A percentile compares a stretch with the other conserved stretches of the same genome.
Evolutionary conservation across 1,140 invertebrate genomes (phyloP).

Genomic region (Agrypnia vestita): DNA sequence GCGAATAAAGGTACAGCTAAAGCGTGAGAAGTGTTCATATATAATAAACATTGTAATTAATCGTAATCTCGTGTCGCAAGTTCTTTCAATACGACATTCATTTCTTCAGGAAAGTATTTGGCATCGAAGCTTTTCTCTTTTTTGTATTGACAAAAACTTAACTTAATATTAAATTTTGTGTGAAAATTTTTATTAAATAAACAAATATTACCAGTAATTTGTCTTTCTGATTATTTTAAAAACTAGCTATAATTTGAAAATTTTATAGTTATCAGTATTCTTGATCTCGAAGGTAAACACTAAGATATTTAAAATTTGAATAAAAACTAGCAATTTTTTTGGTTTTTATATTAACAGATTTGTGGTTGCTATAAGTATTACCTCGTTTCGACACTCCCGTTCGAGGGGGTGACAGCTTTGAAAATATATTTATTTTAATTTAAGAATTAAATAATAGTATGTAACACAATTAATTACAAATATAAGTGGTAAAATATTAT

Average conservation of each 20-base stretch:
- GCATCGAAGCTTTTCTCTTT: slow-evolving; percentile 11
- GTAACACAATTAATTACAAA: too few species aligned
- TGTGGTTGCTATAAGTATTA: neutral
- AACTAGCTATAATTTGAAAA: slow-evolving; percentile 14
- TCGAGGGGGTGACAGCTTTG: too few species aligned
- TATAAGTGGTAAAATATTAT: too few species aligned
- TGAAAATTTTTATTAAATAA: slow-evolving; percentile 45
- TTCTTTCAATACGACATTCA: slow-evolving; percentile 21
- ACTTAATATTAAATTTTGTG: slow-evolving; percentile 35
- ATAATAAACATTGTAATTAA: slow-evolving; percentile 3
- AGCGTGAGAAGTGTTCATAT: slow-evolving; percentile 34
- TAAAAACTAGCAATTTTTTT: neutral
- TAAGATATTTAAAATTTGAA: too few species aligned
- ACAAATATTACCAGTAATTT: slow-evolving; percentile 37
- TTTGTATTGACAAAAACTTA: slow-evolving; percentile 37
- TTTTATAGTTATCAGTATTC: neutral
- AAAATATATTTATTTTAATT: too few species aligned
- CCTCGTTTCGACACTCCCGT: neutral
- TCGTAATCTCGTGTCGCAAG: slow-evolving; percentile 9
- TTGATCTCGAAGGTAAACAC: neutral
- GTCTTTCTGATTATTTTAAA: slow-evolving; percentile 29
- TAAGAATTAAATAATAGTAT: too few species aligned
- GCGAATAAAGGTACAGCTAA: slow-evolving; percentile 45
- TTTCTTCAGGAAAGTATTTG: slow-evolving; percentile 20
- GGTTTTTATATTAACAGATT: neutral